Conservation (phyloP, 2,888 invertebrate genomes). For the Dichetophora obliterata region DNA sequence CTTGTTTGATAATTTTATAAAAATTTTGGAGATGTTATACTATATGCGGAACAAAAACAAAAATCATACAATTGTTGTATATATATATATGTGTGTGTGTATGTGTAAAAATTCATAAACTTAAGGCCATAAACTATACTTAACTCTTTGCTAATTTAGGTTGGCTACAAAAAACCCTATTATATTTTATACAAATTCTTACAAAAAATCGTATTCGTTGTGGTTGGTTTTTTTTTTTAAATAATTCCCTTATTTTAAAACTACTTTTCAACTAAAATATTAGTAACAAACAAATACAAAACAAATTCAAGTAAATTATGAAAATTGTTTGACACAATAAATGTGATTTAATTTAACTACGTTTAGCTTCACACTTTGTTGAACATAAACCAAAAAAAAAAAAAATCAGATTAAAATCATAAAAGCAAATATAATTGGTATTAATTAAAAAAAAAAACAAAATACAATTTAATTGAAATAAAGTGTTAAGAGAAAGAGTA, state of each 20-base stretch:
- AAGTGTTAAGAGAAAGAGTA: not conserved
- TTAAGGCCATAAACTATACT: slow-evolving; percentile 17
- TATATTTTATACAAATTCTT: slow-evolving; percentile 11
- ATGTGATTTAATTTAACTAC: slow-evolving; percentile 13
- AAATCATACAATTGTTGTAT: not conserved
- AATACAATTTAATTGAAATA: not conserved
- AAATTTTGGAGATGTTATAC: slow-evolving; percentile 22
- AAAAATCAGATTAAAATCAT: not conserved
- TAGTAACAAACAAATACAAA: not conserved
- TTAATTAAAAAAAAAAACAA: not conserved
- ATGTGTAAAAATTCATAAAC: not conserved
- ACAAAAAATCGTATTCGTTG: slow-evolving; percentile 25
- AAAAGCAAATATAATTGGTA: not conserved
- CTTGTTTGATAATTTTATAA: not conserved
- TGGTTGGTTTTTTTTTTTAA: not conserved
- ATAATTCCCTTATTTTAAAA: not conserved
- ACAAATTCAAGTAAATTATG: slow-evolving; percentile 16
- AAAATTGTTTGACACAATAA: not conserved
- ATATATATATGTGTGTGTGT: not conserved
- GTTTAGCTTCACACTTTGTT: slow-evolving; percentile 19
- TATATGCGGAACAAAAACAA: not conserved
- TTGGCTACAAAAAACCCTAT: slow-evolving; percentile 1
- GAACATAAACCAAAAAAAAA: not conserved
- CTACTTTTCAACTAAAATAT: not conserved
- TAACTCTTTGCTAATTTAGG: not conserved